Conservation (phyloP, 2,888 invertebrate genomes). For the Pediacus dermestoides region DNA sequence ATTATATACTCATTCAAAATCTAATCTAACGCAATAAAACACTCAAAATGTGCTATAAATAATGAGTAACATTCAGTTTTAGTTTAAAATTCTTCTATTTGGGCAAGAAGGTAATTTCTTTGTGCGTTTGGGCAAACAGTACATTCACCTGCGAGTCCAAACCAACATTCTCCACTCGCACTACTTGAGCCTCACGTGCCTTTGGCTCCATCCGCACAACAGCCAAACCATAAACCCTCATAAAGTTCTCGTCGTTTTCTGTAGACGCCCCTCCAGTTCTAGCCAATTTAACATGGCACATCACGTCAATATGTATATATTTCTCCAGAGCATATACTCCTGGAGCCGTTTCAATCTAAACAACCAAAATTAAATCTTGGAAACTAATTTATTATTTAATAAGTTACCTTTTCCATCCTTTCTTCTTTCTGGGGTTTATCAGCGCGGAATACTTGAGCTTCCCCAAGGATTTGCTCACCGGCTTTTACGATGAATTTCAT, state of each 20-base stretch:
- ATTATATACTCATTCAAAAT: too few species aligned
- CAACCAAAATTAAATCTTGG: not conserved
- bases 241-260: conserved; percentile 58
- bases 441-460: conserved; percentile 65
- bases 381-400: conserved; percentile 1
- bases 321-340: conserved; percentile 57
- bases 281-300: conserved; percentile 62
- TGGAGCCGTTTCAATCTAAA: conserved; percentile 19
- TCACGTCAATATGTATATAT: conserved; percentile 65
- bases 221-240: conserved; percentile 67
- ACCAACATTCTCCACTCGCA: conserved; percentile 64
- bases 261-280: conserved; percentile 58
- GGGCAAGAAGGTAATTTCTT: conserved; percentile 63
- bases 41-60: too few species aligned
- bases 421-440: conserved; percentile 66
- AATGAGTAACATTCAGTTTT: too few species aligned
- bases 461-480: conserved; percentile 58
- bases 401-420: conserved; percentile 56
- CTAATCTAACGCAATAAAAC: too few species aligned
- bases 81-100: conserved; percentile 19
- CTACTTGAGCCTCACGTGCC: conserved; percentile 54
- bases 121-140: conserved; percentile 62
- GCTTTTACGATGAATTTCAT: conserved; percentile 64
- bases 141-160: conserved; percentile 66
- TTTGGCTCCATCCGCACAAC: conserved; percentile 60